A percentile compares a stretch with the other conserved stretches of the same genome.
Conservation (phyloP, 2,113 vertebrate species). For the Scatophagus argus region DNA sequence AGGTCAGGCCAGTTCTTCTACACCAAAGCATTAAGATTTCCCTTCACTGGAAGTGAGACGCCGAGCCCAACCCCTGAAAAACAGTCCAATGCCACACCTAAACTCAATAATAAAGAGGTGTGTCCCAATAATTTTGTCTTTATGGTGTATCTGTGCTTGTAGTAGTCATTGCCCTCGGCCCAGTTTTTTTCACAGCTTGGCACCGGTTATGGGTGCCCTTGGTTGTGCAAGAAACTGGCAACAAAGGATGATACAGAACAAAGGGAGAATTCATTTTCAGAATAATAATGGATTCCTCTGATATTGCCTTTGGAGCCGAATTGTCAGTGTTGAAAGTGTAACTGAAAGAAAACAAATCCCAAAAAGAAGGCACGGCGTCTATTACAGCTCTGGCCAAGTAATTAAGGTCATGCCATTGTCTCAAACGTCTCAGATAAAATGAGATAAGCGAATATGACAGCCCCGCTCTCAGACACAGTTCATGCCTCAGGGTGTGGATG, state of each 20-base stretch:
- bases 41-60: no score
- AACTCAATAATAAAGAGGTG: no score
- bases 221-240: constrained; percentile 8
- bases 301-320: not conserved
- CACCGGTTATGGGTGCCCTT: not conserved
- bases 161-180: constrained; percentile 17
- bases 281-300: no score
- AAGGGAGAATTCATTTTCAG: not conserved
- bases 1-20: no score
- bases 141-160: no score
- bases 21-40: no score
- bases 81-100: no score
- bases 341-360: not conserved
- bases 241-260: constrained; percentile 4
- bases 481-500: constrained; percentile 45
- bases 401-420: constrained; percentile 51
- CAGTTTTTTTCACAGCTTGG: constrained; percentile 7
- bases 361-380: not conserved
- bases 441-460: constrained; percentile 59
- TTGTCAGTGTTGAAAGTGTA: not conserved
- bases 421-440: constrained; percentile 20
- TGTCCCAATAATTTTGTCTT: no score
- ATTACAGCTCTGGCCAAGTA: constrained; percentile 36
- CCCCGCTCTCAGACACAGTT: constrained; percentile 34
- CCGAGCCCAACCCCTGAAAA: no score